Conservation (phyloP, 2,113 vertebrate genomes). For the Casuarius casuarius region DNA sequence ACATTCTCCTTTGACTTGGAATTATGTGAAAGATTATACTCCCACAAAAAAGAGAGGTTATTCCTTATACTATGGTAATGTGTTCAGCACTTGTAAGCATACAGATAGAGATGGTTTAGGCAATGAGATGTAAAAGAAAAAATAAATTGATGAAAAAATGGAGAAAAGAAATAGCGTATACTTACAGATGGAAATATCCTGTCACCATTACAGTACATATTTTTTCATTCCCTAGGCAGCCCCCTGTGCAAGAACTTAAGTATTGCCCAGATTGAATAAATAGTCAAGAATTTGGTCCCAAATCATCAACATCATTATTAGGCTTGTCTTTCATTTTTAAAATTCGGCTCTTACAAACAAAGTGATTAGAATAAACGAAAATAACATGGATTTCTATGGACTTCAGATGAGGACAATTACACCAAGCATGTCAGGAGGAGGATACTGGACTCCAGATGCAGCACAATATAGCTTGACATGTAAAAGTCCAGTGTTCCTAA, state of each 20-base stretch:
- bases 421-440: rapidly evolving
- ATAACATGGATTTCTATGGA: not conserved
- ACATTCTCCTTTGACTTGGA: not conserved
- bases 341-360: not conserved
- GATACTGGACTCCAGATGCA: not conserved
- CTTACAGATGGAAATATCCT: not conserved
- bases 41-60: not conserved
- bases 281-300: not conserved
- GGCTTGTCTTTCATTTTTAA: not conserved
- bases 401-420: not conserved
- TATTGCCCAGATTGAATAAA: not conserved
- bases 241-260: not conserved
- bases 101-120: not conserved
- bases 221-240: not conserved
- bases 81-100: not conserved
- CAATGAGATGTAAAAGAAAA: not conserved
- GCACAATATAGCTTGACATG: not conserved
- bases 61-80: rapidly evolving
- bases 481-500: not conserved
- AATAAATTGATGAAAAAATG: not conserved
- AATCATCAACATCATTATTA: not conserved
- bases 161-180: not conserved
- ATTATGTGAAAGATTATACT: not conserved
- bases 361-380: not conserved
- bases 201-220: not conserved